Evolutionary conservation across 2,113 vertebrate species (phyloP), one percentile per base, ranked within the genome.

Genomic region (Columba livia): DNA sequence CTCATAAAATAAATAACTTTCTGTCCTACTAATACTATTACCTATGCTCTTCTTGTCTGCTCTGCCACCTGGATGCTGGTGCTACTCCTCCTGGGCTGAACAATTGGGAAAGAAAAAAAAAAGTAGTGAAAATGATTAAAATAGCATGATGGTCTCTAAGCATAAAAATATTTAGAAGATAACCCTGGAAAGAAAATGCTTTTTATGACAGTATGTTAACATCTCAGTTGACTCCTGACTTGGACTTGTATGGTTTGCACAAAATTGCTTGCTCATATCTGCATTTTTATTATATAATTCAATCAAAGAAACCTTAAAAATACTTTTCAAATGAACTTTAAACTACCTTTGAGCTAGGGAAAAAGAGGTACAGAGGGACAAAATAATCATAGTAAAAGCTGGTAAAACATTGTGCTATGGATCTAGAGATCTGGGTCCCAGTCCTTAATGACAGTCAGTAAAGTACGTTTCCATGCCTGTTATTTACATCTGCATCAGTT

Each of bases 31-130:
- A 48, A 44, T 87, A 72, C 15, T 56, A 44, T 96, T 98, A 98
- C 98, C 98, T 98, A 93, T 93, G 90, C 69, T 98, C 79, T 11
- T 96, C 87, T 56, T 98, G 87, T 94, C 96, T 98, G 74, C 84
- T 97, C 50, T 90, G 89, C 99, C 99, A 99, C 34, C 28, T 95
- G 47, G 96, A 98, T 11, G 72, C 53, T 24, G 56, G 40, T 58
- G 31, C n/a, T 48, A 24, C 5, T 89, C 12, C 44, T n/a, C 60
- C 53, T 11, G 36, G 24, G 38, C 98, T 98, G 60, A 80, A 92
- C 47, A 50, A 92, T 48, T 64, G 67, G 15, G 28, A 38, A 54
- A 74, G 71, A 91, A 70, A 69, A 62, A 44, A 81, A 73, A 40
- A 32, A 38, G 54, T 3, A 38, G 38, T 56, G 54, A 58, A 74